Evolutionary conservation across 2,888 invertebrate genomes (phyloP).

Genomic region (Drosophila acutilabella): DNA sequence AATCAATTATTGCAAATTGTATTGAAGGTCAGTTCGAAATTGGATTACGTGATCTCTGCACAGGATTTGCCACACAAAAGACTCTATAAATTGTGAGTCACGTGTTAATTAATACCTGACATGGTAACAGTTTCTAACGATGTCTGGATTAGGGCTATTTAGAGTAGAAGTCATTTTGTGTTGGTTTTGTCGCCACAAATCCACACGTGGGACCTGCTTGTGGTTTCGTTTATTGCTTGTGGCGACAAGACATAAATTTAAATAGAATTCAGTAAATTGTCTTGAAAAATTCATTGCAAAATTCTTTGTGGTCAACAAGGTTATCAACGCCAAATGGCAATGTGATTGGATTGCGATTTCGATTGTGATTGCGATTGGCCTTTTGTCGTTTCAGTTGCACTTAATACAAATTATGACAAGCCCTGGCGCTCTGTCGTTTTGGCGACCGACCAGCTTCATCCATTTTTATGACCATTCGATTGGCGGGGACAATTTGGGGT

Average conservation of each 20-base stretch:
- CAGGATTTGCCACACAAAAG: slow-evolving; percentile 45
- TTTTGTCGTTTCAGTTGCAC: slow-evolving; percentile 43
- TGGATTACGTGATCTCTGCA: slow-evolving; percentile 52
- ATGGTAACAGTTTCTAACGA: slow-evolving; percentile 18
- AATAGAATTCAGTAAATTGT: slow-evolving; percentile 54
- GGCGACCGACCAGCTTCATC: slow-evolving; percentile 39
- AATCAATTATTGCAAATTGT: slow-evolving; percentile 60
- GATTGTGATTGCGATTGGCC: slow-evolving; percentile 30
- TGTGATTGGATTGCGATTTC: slow-evolving; percentile 21
- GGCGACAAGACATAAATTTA: slow-evolving; percentile 56
- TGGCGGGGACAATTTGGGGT: slow-evolving; percentile 10
- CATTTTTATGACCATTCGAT: slow-evolving; percentile 25
- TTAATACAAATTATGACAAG: slow-evolving; percentile 65
- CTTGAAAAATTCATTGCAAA: slow-evolving; percentile 55
- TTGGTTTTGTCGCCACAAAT: slow-evolving; percentile 6
- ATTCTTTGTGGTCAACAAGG: slow-evolving; percentile 78
- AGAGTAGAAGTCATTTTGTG: slow-evolving; percentile 6
- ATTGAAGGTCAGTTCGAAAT: slow-evolving; percentile 59
- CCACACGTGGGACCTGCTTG: slow-evolving; percentile 25
- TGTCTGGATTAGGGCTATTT: slow-evolving; percentile 27
- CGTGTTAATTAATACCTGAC: slow-evolving; percentile 45
- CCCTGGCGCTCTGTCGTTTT: slow-evolving; percentile 21
- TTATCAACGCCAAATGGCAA: slow-evolving; percentile 64
- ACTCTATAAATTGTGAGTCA: slow-evolving; percentile 47
- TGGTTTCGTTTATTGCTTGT: slow-evolving; percentile 58